A percentile compares a stretch with the other conserved stretches of the same genome.
Conservation (phyloP, 2,888 invertebrate genomes). For the Acrobasis repandana region DNA sequence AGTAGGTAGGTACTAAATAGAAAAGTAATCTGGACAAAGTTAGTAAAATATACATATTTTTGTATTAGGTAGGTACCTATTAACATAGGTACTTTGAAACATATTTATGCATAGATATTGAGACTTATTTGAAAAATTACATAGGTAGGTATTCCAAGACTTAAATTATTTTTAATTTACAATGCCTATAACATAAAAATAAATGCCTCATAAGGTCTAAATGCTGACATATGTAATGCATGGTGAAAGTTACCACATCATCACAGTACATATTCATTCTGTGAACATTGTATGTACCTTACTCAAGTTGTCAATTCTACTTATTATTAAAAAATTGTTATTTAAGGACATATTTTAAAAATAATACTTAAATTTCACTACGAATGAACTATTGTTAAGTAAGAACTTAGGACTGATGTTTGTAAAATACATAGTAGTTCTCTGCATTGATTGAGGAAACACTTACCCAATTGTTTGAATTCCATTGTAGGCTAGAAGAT, state of each 20-base stretch:
- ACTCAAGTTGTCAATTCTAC: background rate
- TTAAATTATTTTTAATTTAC: background rate
- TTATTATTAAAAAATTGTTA: no score
- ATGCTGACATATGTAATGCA: slow-evolving; percentile 9
- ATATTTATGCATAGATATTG: no score
- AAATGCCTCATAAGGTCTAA: background rate
- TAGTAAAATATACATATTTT: no score
- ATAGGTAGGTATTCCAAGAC: background rate
- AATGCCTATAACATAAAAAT: background rate
- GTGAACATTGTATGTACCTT: slow-evolving; percentile 12
- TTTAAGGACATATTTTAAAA: no score
- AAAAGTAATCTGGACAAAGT: no score
- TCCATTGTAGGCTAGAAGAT: slow-evolving; percentile 88
- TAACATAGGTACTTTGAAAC: no score
- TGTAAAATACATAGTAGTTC: background rate
- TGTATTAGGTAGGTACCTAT: no score
- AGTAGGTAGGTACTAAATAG: no score
- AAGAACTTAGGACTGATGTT: background rate
- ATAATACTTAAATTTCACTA: no score
- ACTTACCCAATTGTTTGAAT: slow-evolving; percentile 89
- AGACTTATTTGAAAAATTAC: no score
- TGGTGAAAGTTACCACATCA: slow-evolving; percentile 18
- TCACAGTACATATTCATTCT: background rate
- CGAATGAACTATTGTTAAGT: no score
- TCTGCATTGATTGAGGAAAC: background rate